phyloP scores from a whole-genome alignment of 2,888 invertebrate genomes.

The Harpalus rubripes region DNA sequence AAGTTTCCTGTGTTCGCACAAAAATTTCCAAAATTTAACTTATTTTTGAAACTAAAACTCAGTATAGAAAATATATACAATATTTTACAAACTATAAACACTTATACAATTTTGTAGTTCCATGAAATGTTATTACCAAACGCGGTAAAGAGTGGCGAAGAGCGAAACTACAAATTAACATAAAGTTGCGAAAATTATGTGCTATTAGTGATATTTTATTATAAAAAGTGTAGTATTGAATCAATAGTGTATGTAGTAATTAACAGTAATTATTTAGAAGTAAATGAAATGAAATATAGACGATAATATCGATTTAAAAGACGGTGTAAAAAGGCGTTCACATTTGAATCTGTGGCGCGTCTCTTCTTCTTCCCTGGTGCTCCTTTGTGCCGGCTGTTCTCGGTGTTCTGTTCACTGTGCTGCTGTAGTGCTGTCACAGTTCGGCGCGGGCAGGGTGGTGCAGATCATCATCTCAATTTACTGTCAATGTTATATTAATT shows the following conservation, averaged over 20 bases:
- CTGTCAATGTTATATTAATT: slow-evolving; percentile 66
- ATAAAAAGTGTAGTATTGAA: slow-evolving; percentile 1
- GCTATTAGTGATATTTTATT: not conserved
- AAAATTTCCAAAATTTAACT: slow-evolving; percentile 4
- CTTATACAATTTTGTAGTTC: not conserved
- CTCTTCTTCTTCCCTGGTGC: slow-evolving; percentile 66
- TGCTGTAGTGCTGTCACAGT: slow-evolving; percentile 70
- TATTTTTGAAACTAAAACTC: not conserved
- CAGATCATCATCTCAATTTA: slow-evolving; percentile 68
- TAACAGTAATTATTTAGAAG: not conserved
- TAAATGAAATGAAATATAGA: slow-evolving; percentile 32
- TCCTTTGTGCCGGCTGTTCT: slow-evolving; percentile 71
- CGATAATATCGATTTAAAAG: slow-evolving; percentile 51
- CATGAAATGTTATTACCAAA: not conserved
- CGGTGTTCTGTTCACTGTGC: slow-evolving; percentile 69
- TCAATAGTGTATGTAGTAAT: not conserved
- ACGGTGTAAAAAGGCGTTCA: slow-evolving; percentile 49
- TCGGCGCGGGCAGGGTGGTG: slow-evolving; percentile 72
- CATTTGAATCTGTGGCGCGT: slow-evolving; percentile 57
- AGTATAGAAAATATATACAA: not conserved
- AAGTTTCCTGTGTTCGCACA: slow-evolving; percentile 2
- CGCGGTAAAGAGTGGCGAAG: not conserved
- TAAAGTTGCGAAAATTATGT: not conserved
- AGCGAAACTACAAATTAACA: not conserved
- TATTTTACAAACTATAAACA: not conserved